Evolutionary conservation across 2,113 vertebrate species (phyloP).

Genomic region (Xenopus laevis): DNA sequence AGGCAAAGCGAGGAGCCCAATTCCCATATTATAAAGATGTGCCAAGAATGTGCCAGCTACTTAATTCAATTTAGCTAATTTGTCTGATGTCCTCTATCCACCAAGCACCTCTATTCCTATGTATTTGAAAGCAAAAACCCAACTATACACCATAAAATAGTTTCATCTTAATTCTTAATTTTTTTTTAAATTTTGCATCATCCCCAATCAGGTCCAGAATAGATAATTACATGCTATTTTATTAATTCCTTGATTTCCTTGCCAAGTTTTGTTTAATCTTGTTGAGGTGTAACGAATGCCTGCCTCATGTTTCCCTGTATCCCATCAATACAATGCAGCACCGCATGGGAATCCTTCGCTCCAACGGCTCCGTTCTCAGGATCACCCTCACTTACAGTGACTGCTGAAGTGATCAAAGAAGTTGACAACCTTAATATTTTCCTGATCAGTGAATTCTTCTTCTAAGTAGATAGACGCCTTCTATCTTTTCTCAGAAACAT

Average conservation of each 20-base stretch:
- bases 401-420: constrained; percentile 4
- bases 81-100: no score
- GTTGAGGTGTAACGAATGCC: background rate
- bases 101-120: no score
- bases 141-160: no score
- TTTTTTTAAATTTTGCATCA: no score
- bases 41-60: no score
- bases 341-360: background rate
- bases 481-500: constrained; percentile 9
- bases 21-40: no score
- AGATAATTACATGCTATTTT: background rate
- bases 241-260: background rate
- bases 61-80: no score
- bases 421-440: constrained; percentile 5
- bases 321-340: background rate
- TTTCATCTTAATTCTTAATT: no score
- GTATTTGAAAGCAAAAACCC: no score
- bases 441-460: background rate
- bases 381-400: background rate
- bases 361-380: background rate
- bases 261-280: background rate
- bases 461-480: background rate
- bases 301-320: background rate
- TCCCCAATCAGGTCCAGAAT: background rate
- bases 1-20: no score